Evolutionary conservation across 2,888 invertebrate species (phyloP), one percentile per base, ranked within the genome.

Genomic region (Andrena dorsata): DNA sequence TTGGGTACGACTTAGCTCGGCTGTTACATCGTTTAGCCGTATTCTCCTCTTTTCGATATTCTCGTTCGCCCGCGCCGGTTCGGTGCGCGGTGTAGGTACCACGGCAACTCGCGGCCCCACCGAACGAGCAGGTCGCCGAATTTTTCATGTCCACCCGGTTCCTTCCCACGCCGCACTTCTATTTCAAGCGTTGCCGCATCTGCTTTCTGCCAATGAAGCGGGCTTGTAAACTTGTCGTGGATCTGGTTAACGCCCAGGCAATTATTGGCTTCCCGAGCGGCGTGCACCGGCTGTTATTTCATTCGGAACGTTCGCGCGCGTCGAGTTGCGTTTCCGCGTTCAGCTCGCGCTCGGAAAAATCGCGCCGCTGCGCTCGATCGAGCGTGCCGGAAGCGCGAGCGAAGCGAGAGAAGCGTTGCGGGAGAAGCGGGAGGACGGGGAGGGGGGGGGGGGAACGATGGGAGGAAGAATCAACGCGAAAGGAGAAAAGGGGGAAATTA

Each of bases 271-370:
- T 75, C 71, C 76, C 83, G 80, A 82, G 71, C 73, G 79, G 82
- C 72, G 73, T 76, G 84, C 87, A 82, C 85, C 82, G 89, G 86
- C 87, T 88, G 85, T 87, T 89, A 89, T 88, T 90, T 89, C 87
- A 89, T 90, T 83, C 80, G 51, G 63, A 53, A 73, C 35, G n/a
- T 47, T 13, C 26, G 20, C 51, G 53, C 6, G 23, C 68, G 32
- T 16, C 16, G 3, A 20, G 20, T 23, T 16, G 23, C 84, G 89
- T 91, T 91, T 91, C 91, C 90, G 90, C 88, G 88, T 91, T 90
- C 83, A 10, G 79, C 80, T 32, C 73, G 78, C 32, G 78, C 32
- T 82, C 84, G 80, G 81, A 84, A 86, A 77, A 77, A 51, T 58
- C 68, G 61, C 41, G 56, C 28, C 64, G 60, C 77, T 56, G 56